These are phyloP conservation scores for Myripristis murdjan DNA, from an alignment of 2,797 vertebrate species.

Conservation along the genomic window DNA sequence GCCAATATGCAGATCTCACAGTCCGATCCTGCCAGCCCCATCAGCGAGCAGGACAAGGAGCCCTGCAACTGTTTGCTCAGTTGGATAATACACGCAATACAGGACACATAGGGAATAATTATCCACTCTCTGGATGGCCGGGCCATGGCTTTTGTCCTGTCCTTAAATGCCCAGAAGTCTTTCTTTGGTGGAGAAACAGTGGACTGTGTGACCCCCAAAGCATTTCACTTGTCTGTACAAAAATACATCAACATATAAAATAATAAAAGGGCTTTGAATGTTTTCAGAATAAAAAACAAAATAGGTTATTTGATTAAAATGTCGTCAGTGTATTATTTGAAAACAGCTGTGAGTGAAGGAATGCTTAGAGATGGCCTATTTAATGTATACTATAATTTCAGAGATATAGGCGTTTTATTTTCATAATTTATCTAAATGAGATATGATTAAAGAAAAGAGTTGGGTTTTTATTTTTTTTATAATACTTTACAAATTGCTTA, in stretches of 20 bases:
- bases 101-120: slow-evolving; percentile 68
- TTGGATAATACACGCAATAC: slow-evolving; percentile 69
- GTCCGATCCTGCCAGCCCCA: slow-evolving; percentile 56
- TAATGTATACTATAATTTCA: too few species aligned
- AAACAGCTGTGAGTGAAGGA: too few species aligned
- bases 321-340: too few species aligned
- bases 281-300: neutral
- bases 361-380: too few species aligned
- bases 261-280: too few species aligned
- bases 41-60: slow-evolving; percentile 67
- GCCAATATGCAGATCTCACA: slow-evolving; percentile 83
- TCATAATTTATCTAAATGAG: too few species aligned
- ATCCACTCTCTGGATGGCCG: slow-evolving; percentile 49
- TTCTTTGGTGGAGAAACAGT: slow-evolving; percentile 27
- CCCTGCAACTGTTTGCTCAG: slow-evolving; percentile 70
- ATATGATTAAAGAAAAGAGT: too few species aligned
- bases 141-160: slow-evolving; percentile 38
- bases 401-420: too few species aligned
- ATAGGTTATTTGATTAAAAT: neutral
- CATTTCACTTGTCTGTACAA: neutral
- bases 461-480: too few species aligned
- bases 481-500: neutral
- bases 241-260: neutral
- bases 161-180: slow-evolving; percentile 25
- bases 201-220: neutral